Base-by-base conservation (phyloP, 2,113 vertebrate species). In the Sciurus niger region DNA sequence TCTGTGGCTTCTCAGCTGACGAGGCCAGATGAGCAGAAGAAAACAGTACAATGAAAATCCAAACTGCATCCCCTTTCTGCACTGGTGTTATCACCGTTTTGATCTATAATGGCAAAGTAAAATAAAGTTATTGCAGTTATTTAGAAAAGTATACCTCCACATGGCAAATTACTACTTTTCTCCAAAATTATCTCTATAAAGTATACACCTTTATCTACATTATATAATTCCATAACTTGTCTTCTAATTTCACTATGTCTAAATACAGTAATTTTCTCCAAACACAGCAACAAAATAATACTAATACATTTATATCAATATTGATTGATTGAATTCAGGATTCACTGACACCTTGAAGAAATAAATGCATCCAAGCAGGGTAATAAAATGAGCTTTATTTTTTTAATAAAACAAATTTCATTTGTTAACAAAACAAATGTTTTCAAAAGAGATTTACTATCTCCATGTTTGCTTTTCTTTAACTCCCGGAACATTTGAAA, bases 1-100 rank as follows among this genome's bases (percentile, higher is more conserved):
- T 95, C 65, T 93, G 72, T 17, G 51, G 8, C 53, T 96, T 93
- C 89, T 89, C 58, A 90, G 46, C 30, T 93, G 70, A 96, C 1
- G n/a, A 97, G 37, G 85, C 13, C 28, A 92, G 48, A 89, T 73
- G 24, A 84, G 51, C 20, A 70, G 76, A 94, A 65, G 72, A 96
- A 95, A 83, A 68, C 1, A 77, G 37, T 53, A 24, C 76, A 83
- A 89, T 67, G 65, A 85, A 86, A 94, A 91, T 30, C 32, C 51
- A 93, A 91, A 89, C 17, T 17, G 14, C 2, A 17, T 85, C 9
- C 28, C 85, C 14, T 28, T 80, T 85, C 20, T 80, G 25, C 67
- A 65, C 12, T 43, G 40, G 17, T 55, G n/a, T 28, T 55, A 60
- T 25, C 73, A 17, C 13, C 40, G 16, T 53, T 83, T 90, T 91